Evolutionary conservation across 2,797 vertebrate species (phyloP), one percentile per base, ranked within the genome.

Genomic region (Spizella passerina): DNA sequence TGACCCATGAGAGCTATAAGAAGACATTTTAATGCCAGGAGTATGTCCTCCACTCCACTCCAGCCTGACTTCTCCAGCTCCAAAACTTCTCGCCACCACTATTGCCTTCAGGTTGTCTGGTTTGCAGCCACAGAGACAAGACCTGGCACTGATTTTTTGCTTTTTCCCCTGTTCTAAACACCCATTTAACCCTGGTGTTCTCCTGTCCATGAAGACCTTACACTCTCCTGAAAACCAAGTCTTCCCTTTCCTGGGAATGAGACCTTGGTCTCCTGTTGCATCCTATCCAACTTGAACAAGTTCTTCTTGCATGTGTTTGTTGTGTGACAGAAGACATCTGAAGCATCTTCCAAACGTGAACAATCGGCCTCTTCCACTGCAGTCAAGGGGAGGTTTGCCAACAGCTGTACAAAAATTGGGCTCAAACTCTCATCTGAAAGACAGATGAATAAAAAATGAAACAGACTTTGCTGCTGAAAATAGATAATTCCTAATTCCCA

Each of bases 401-500:
- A 73, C 50, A 94, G 61, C 83, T 87, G 82, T 52, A 73, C 26
- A 71, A 71, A 96, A 94, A 80, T 24, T 59, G 60, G 87, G 89
- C 79, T 96, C 30, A 81, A 91, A 71, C 49, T 47, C 72, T 92
- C 93, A 89, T 94, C 78, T 95, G 86, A 96, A 88, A 87, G 64
- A 81, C 88, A 94, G 68, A 88, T 94, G 92, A 95, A 90, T 89
- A 77, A 93, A 95, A 94, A 95, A 75, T 85, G 49, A 49, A 86
- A 65, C 12, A 93, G 56, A 39, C 71, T 86, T 57, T 64, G 46
- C 53, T 82, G 80, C 86, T 96, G 90, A 94, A 96, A 94, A 92
- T 64, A 95, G 92, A 86, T 82, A 72, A 93, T 88, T 94, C 82
- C 64, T 73, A 82, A 93, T 88, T 88, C 63, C 68, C 75, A 61